Conservation (phyloP, 2,888 invertebrate species). For the Liposcelis brunnea region DNA sequence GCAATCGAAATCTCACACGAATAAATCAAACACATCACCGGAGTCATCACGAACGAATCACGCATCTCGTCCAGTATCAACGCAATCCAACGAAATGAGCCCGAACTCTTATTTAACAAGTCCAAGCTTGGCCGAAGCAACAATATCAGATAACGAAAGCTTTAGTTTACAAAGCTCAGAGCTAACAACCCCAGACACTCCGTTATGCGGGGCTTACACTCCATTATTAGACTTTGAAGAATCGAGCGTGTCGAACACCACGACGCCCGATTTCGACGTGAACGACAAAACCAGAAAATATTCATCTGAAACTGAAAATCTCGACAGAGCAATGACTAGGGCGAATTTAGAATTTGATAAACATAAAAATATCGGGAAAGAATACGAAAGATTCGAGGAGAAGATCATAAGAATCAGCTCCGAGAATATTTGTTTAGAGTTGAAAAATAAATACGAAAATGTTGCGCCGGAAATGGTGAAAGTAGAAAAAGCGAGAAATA, state of each 20-base stretch:
- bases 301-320: conserved; percentile 23
- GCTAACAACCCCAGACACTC: conserved; percentile 19
- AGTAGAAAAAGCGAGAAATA: conserved; percentile 2
- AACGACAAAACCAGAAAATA: conserved; percentile 17
- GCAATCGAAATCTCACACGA: too few relatives aligned
- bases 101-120: conserved; percentile 10
- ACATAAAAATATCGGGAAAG: background rate
- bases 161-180: conserved; percentile 19
- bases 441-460: conserved; percentile 22
- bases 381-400: conserved; percentile 2
- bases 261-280: too few relatives aligned
- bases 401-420: conserved; percentile 15
- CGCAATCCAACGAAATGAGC: background rate
- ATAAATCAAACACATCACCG: too few relatives aligned
- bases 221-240: conserved; percentile 17
- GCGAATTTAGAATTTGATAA: too few relatives aligned
- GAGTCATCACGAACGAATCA: background rate
- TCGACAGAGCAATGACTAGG: background rate
- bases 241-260: too few relatives aligned
- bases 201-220: conserved; percentile 17
- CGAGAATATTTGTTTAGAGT: conserved; percentile 9
- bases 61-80: conserved; percentile 4
- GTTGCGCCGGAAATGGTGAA: conserved; percentile 18
- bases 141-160: conserved; percentile 22
- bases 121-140: conserved; percentile 19